Evolutionary conservation across 2,797 vertebrate genomes (phyloP).

Genomic region (Neoniphon sammara): DNA sequence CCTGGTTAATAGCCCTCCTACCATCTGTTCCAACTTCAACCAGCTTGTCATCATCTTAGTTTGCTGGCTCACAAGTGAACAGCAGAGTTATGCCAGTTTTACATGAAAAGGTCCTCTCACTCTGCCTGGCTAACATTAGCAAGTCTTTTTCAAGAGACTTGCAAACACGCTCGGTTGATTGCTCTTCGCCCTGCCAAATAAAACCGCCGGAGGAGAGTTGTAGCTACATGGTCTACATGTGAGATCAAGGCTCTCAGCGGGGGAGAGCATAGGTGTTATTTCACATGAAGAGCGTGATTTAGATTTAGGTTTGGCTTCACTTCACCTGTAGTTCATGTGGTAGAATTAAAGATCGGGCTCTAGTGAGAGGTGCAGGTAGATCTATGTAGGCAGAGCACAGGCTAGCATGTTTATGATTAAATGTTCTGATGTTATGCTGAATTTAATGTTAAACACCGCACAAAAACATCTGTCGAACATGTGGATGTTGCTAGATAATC

Average conservation of each 20-base stretch:
- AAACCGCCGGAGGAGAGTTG: constrained; percentile 2
- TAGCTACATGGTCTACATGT: constrained; percentile 2
- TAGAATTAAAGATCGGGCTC: background rate
- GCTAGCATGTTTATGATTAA: too few species aligned
- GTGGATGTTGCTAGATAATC: too few species aligned
- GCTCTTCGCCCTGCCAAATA: constrained; percentile 17
- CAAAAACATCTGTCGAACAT: too few species aligned
- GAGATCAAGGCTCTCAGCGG: background rate
- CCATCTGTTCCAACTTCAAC: constrained; percentile 69
- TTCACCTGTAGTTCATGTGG: background rate
- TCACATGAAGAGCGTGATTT: background rate
- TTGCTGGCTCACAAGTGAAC: constrained; percentile 52
- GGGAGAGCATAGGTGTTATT: background rate
- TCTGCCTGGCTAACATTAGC: constrained; percentile 32
- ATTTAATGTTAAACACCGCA: too few species aligned
- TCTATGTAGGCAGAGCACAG: too few species aligned
- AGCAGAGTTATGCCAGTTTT: constrained; percentile 36
- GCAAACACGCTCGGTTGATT: background rate
- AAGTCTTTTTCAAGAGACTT: constrained; percentile 17
- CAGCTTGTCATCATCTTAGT: constrained; percentile 41
- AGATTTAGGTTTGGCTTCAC: background rate
- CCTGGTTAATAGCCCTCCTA: constrained; percentile 52
- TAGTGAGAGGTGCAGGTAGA: background rate
- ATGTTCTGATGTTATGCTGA: too few species aligned
- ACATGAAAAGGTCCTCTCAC: constrained; percentile 25